Evolutionary conservation across 37 sponge, comb jelly and placozoan species (phyloP), one percentile per base, ranked within the genome.

Genomic region (Sycon ciliatum): DNA sequence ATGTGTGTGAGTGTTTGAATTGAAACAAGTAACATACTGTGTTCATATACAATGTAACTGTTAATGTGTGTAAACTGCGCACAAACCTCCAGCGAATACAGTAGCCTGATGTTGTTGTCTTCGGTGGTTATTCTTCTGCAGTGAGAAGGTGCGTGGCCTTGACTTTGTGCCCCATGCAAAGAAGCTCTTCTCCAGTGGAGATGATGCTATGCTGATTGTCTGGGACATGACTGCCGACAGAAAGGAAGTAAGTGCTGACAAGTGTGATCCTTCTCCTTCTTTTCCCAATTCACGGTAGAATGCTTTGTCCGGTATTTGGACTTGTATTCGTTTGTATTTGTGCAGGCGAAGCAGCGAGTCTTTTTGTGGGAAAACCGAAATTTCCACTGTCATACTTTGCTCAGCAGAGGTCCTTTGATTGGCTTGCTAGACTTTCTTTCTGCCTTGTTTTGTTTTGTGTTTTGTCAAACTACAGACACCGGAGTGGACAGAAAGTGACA

Each of bases 161-260:
- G 71, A 46, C 20, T 98, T 84, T 56, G 80, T 80, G 0, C 28
- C 61, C 9, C 65, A 77, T 39, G 54, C 82, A 1, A 40, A 79
- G 18, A 82, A 81, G 64, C 78, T 94, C 23, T 35, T 98, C 36
- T 92, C 93, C 54, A 76, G 71, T 26, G 78, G 80, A 6, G 84
- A 84, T 0, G 93, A 92, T 35, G 78, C 79, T 3, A 57, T 42
- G 58, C 46, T 98, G 58, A 85, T 81, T 6, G 72, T 89, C 27
- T 98, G 99, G 99, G 82, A 89, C 55, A 28, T 98, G 71, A 69
- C 77, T 27, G 67, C 68, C 3, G 82, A 85, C 28, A 79, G 92
- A 72, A 75, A 80, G 52, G 89, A 91, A 88, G 91, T 88, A 52
- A 35, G 63, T 22, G 11, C n/a, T n/a, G n/a, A n/a, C n/a, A n/a